Evolutionary conservation across 2,888 invertebrate species (phyloP).

Genomic region (Melinopterus prodromus): DNA sequence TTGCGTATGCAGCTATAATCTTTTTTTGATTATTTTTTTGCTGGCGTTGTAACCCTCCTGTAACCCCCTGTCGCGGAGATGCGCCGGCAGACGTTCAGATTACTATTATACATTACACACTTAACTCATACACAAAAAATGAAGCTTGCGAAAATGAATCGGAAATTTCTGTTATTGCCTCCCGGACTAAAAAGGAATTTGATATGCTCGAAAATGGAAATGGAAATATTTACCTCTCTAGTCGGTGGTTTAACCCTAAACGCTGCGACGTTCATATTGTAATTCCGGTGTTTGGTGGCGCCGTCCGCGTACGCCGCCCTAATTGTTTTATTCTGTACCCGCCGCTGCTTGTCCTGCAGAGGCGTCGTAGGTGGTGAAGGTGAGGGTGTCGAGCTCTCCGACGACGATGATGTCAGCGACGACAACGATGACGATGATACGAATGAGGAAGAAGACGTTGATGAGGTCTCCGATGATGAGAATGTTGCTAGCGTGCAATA

Average conservation of each 20-base stretch:
- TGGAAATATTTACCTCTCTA: constrained; percentile 52
- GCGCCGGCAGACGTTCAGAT: no score
- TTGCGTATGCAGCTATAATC: no score
- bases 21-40: no score
- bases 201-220: neutral
- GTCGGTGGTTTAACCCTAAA: constrained; percentile 54
- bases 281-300: constrained; percentile 49
- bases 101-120: no score
- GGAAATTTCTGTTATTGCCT: no score
- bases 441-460: constrained; percentile 42
- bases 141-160: no score
- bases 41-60: no score
- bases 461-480: constrained; percentile 51
- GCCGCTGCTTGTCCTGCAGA: constrained; percentile 51
- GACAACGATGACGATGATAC: constrained; percentile 43
- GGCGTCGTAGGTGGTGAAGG: constrained; percentile 52
- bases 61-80: no score
- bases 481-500: constrained; percentile 70
- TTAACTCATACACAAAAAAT: no score
- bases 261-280: constrained; percentile 50
- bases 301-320: constrained; percentile 48
- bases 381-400: constrained; percentile 49
- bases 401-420: constrained; percentile 43
- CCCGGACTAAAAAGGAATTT: no score
- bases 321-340: constrained; percentile 43